Evolutionary conservation across 2,888 invertebrate species (phyloP).

Genomic region (Neoaliturus tenellus): DNA sequence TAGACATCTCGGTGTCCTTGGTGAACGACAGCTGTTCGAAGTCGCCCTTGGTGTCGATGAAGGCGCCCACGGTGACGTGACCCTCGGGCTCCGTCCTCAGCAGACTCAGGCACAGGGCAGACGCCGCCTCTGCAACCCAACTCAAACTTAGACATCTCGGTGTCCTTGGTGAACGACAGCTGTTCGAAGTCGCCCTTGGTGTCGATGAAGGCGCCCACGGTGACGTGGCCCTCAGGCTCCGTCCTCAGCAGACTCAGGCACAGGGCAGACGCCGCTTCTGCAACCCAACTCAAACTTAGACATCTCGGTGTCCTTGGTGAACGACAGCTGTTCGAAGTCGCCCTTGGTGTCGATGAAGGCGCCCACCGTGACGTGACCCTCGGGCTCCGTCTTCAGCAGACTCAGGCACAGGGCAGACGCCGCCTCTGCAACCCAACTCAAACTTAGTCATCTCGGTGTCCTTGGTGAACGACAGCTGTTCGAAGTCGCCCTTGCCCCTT

Average conservation of each 20-base stretch:
- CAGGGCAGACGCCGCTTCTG: background rate
- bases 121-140: background rate
- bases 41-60: background rate
- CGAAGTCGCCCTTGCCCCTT: slow-evolving; percentile 9
- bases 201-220: background rate
- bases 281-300: background rate
- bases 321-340: background rate
- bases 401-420: background rate
- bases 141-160: slow-evolving; percentile 4
- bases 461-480: background rate
- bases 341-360: background rate
- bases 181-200: background rate
- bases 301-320: background rate
- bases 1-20: slow-evolving; percentile 9
- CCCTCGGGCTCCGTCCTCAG: background rate
- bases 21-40: background rate
- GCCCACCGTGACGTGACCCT: background rate
- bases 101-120: slow-evolving; percentile 7
- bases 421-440: background rate
- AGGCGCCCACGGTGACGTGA: background rate
- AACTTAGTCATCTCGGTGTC: slow-evolving; percentile 8
- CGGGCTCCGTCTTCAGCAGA: background rate
- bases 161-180: background rate
- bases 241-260: slow-evolving; percentile 4
- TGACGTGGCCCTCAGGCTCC: background rate